phyloP scores from a whole-genome alignment of 2,113 vertebrate species.

The Alces alces region DNA sequence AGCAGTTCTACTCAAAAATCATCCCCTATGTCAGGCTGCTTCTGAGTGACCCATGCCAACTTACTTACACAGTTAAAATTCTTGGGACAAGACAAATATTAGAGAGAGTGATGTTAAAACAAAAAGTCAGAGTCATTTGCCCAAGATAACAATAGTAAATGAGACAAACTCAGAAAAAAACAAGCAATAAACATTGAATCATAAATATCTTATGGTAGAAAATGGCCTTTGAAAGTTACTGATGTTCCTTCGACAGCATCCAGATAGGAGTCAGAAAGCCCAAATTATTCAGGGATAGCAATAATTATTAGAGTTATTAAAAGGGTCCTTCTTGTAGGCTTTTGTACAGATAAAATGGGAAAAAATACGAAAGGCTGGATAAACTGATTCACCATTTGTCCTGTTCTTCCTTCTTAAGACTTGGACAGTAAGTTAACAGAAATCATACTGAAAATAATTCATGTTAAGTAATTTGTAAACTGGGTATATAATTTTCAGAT shows the following conservation, averaged over 20 bases:
- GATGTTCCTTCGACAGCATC: background rate
- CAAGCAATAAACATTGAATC: background rate
- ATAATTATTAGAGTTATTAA: background rate
- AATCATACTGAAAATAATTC: background rate
- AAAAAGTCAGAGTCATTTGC: conserved; percentile 24
- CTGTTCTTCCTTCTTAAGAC: background rate
- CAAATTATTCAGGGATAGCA: background rate
- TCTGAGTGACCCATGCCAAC: background rate
- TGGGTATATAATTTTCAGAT: background rate
- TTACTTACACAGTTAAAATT: background rate
- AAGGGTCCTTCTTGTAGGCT: background rate
- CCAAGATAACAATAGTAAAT: conserved; percentile 17
- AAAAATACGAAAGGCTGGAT: background rate
- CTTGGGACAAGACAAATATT: background rate
- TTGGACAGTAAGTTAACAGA: background rate
- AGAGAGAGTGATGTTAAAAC: background rate
- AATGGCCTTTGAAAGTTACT: background rate
- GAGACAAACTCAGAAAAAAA: background rate
- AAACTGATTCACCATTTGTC: background rate
- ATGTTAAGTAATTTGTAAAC: background rate
- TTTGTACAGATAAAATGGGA: background rate
- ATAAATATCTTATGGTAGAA: background rate
- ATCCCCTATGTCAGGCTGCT: background rate
- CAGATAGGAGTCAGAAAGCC: background rate
- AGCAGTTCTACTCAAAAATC: background rate